Evolutionary conservation across 2,888 invertebrate genomes (phyloP), one percentile per base, ranked within the genome.

Genomic region (Dioctria linearis): DNA sequence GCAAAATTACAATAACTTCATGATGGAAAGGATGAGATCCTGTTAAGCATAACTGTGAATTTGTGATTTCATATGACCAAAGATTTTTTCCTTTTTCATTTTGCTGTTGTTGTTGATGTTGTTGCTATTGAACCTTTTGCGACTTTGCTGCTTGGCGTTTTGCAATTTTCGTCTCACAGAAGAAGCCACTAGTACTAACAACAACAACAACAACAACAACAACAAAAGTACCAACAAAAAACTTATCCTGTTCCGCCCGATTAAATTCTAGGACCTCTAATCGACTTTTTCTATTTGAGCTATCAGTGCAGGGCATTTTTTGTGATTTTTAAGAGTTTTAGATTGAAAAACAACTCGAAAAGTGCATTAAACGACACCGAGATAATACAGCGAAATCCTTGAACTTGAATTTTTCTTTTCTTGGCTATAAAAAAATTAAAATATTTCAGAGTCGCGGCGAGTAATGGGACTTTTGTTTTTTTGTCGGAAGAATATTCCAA

Each of bases 331-430:
- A 73, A 73, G 57, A 57, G 43, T 73, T 80, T 80, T 75, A 75
- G 75, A 73, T 49, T 63, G 75, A 75, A 73, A 54, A 80, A 71
- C 54, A 63, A 59, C 59, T 73, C n/a, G 40, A 5, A 51, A 67
- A 79, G 81, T 81, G 81, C 81, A 81, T 79, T 79, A 81, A 59
- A 79, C 81, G 81, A 81, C 81, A 79, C 79, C 75, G 4, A 9
- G 81, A 81, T 81, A 81, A 79, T 11, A 39, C 11, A 6, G 43
- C 39, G 65, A 59, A 61, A 76, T 75, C 81, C 81, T 81, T 81
- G 81, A 81, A 73, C 81, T 75, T 63, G 67, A 54, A 51, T 43
- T 78, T 42, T 57, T 49, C 25, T 1, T 25, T 25, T 25, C 25
- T 25, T 25, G 25, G 25, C 25, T 25, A 25, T 25, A 25, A 25